Evolutionary conservation across 1,140 invertebrate species (phyloP).

Genomic region (Drosophila ambigua): DNA sequence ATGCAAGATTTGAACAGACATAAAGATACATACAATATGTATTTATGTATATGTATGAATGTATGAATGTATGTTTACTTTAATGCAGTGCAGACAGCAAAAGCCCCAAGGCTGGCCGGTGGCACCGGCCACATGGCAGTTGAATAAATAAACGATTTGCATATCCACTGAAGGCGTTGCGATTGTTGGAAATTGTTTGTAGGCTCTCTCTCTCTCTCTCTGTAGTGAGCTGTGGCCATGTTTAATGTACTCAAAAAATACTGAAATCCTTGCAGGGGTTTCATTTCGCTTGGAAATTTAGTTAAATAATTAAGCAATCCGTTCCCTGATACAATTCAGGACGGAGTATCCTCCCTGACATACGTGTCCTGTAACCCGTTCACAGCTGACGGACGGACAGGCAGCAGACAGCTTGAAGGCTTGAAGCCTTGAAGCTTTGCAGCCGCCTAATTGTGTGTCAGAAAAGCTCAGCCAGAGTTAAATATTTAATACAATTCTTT

Average conservation of each 20-base stretch:
- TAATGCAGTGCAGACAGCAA: constrained; percentile 21
- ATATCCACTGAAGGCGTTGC: neutral
- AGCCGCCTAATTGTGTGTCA: constrained; percentile 21
- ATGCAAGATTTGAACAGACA: constrained; percentile 34
- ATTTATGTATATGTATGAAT: neutral
- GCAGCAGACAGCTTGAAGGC: no score
- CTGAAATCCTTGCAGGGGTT: no score
- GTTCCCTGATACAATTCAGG: no score
- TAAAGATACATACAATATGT: constrained; percentile 10
- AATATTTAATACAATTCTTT: constrained; percentile 18
- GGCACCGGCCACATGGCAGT: constrained; percentile 14
- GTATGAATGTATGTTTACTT: neutral
- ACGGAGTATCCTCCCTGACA: no score
- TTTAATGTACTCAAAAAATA: no score
- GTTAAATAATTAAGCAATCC: no score
- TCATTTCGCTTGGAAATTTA: no score
- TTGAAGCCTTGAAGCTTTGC: no score
- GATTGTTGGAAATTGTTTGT: constrained; percentile 8
- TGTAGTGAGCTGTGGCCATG: no score
- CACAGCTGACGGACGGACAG: no score
- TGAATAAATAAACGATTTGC: constrained; percentile 27
- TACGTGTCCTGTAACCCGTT: no score
- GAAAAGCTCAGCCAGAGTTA: neutral
- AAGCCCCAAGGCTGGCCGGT: constrained; percentile 7
- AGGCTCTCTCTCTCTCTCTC: no score